Base-by-base conservation (phyloP, 2,113 vertebrate genomes). In the Indicator maculatus region DNA sequence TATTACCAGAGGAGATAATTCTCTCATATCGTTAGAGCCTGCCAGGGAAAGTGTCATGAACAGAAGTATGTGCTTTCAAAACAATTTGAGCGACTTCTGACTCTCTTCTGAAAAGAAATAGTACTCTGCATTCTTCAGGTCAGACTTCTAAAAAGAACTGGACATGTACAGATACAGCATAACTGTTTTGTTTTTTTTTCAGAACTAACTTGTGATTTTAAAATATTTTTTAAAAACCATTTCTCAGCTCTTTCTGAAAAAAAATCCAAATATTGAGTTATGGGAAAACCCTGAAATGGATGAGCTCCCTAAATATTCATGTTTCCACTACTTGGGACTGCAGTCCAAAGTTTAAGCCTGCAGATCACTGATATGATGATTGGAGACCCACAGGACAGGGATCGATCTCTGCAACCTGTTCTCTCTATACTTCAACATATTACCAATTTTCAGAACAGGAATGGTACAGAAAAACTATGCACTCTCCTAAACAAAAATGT, bases 381-480 rank as follows among this genome's bases (percentile, higher is more conserved):
- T 36, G 53, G 15, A 9, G 38, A 36, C 33, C 14, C 53, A 39
- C 7, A 63, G 36, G 36, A 58, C 8, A 56, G 33, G 23, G 21
- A 26, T 31, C 15, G 9, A 17, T 38, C 11, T 71, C 64, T 61
- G 31, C 23, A 50, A 81, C 23, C 70, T 18, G n/a, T 59, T 63
- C 8, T 36, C 36, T 59, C 9, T 26, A 3, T 33, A 52, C 28
- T 81, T 53, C 33, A 60, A 44, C 14, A 64, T 12, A 20, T 36
- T 11, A 12, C 13, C 12, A 58, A 11, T 18, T 26, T 47, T 64
- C 33, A 33, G 9, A 64, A 18, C 15, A 30, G 24, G 28, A 63
- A 59, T 0, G 1, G 3, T 18, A 8, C 2, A 73, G 27, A 10
- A 58, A 41, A 58, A 52, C 6, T 65, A 56, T 5, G 1, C 20